Base-by-base conservation (phyloP, 2,797 vertebrate species). In the Ficedula albicollis region DNA sequence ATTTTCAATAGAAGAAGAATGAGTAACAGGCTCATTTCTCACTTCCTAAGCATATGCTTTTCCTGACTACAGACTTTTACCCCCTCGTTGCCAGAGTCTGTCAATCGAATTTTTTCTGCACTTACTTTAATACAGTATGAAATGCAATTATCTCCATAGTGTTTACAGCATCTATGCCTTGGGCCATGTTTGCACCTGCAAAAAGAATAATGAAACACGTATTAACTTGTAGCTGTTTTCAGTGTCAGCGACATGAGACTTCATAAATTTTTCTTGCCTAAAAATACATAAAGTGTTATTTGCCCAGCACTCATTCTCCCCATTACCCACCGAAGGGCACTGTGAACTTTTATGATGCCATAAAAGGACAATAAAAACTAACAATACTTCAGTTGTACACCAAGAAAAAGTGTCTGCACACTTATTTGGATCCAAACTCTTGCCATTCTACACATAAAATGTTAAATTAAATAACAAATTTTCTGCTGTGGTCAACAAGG, bases 61-160 rank as follows among this genome's bases (percentile, higher is more conserved):
- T 85, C 83, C 73, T 26, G 38, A 46, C 64, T 63, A 43, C 56
- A 84, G 52, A 73, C n/a, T 88, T 64, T 70, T 27, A 79, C 64
- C 39, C 51, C 9, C 3, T 32, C 52, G 69, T 82, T 80, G 55
- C 54, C 80, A 88, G 34, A 66, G 67, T 90, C 81, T 75, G 73
- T 78, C 79, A 84, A 83, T 51, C 30, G 49, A 59, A 74, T 25
- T 17, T 91, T 77, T 82, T 89, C 75, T 78, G 80, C 96, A 98
- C 98, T 99, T 98, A 99, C 99, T 98, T 99, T 99, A 97, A 99
- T 96, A 96, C 99, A 99, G 94, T 99, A 99, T 66, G 99, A 99
- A 94, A 99, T 98, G 98, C 99, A 99, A 97, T 99, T 99, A 98
- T 99, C 99, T 92, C 99, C 98, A 89, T 99, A 98, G 98, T 99